A percentile compares a stretch with the other conserved stretches of the same genome.
phyloP scores from a whole-genome alignment of 1,140 invertebrate genomes.

The Plodia interpunctella region DNA sequence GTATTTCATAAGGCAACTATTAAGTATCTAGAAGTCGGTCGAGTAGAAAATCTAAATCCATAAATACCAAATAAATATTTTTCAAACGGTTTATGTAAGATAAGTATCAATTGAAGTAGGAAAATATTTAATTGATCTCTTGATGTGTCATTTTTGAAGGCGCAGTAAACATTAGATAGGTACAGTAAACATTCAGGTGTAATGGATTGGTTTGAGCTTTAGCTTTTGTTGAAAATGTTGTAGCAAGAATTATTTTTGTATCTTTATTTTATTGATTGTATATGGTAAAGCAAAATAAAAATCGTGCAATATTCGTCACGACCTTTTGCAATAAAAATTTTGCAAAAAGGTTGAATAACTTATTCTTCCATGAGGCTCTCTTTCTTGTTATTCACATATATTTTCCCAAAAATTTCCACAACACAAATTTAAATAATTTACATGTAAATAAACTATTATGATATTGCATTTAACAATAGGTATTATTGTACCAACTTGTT shows the following conservation, averaged over 20 bases:
- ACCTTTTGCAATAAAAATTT: no score
- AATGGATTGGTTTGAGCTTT: neutral
- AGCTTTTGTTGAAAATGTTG: neutral
- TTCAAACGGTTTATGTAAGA: neutral
- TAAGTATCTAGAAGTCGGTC: no score
- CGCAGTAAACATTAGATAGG: neutral
- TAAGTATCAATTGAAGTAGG: neutral
- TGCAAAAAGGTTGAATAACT: no score
- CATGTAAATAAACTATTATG: no score
- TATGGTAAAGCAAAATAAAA: no score
- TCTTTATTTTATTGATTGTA: neutral
- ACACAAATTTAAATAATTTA: no score
- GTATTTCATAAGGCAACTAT: neutral
- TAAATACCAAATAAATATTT: neutral
- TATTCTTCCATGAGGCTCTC: no score
- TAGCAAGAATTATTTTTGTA: neutral
- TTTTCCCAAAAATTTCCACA: no score
- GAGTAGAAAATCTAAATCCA: neutral
- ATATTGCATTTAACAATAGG: no score
- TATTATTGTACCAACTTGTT: neutral
- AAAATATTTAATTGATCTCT: neutral
- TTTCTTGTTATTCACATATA: no score
- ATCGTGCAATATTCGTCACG: no score
- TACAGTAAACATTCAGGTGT: neutral
- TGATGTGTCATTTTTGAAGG: neutral